Evolutionary conservation across 2,888 invertebrate species (phyloP).

Genomic region (Acronicta psi): DNA sequence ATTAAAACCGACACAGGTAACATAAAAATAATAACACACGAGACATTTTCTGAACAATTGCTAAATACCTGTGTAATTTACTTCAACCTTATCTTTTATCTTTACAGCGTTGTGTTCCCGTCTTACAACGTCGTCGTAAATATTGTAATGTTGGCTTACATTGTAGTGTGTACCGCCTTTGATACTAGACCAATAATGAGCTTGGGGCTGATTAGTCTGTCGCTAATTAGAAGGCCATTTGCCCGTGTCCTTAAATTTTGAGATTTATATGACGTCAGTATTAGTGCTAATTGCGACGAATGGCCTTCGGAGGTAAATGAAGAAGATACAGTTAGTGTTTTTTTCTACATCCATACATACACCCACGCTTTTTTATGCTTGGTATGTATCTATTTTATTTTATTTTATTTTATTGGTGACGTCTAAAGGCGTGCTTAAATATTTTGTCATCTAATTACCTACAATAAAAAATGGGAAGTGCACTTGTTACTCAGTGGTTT

Average conservation of each 20-base stretch:
- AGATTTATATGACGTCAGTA: not conserved
- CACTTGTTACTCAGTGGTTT: too few relatives aligned
- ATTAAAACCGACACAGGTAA: not conserved
- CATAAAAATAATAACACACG: conserved; percentile 2
- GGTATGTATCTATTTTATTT: too few relatives aligned
- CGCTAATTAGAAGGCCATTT: conserved; percentile 39
- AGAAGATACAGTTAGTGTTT: too few relatives aligned
- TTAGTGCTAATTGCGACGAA: not conserved
- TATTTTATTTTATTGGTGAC: too few relatives aligned
- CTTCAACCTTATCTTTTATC: not conserved
- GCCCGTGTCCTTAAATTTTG: conserved; percentile 6
- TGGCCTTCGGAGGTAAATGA: not conserved
- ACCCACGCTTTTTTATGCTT: too few relatives aligned
- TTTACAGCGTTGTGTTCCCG: conserved; percentile 15
- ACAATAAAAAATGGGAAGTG: too few relatives aligned
- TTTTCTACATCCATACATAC: too few relatives aligned
- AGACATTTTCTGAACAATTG: conserved; percentile 1
- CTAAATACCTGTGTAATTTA: not conserved
- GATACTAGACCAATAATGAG: conserved; percentile 62
- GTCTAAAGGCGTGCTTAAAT: too few relatives aligned
- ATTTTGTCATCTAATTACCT: too few relatives aligned
- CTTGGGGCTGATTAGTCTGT: too few relatives aligned
- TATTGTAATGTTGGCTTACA: conserved; percentile 63
- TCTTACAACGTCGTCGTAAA: conserved; percentile 59
- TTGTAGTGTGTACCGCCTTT: conserved; percentile 67